Percentiles rank a stretch among this genome's conserved stretches.
Evolutionary conservation across 2,113 vertebrate genomes (phyloP).

Genomic region (Pao palembangensis): DNA sequence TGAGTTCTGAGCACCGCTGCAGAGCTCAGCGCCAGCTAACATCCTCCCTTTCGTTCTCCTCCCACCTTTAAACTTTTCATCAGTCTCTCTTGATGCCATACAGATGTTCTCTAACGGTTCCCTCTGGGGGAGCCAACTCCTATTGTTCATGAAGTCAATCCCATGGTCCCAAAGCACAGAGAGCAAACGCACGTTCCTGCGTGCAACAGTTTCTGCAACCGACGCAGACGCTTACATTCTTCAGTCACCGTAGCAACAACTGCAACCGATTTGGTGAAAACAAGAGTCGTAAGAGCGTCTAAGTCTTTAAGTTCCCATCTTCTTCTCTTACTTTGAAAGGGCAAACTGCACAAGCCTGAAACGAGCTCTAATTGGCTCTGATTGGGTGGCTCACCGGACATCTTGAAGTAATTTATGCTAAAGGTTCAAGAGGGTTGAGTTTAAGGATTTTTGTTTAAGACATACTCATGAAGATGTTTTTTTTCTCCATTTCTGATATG

Average conservation of each 20-base stretch:
- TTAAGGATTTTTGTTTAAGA: background rate
- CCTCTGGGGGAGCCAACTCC: constrained; percentile 54
- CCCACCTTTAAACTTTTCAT: constrained; percentile 39
- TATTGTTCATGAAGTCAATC: constrained; percentile 64
- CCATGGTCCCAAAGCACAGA: constrained; percentile 32
- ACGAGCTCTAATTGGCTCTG: constrained; percentile 54
- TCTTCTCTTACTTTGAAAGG: constrained; percentile 26
- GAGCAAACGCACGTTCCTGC: constrained; percentile 5
- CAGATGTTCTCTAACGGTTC: constrained; percentile 68
- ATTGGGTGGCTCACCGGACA: constrained; percentile 56
- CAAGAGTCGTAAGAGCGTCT: constrained; percentile 1
- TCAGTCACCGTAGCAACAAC: background rate
- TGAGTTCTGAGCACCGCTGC: constrained; percentile 28
- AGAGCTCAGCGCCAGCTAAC: constrained; percentile 3
- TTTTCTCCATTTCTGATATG: too few species aligned
- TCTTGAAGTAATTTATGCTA: constrained; percentile 68
- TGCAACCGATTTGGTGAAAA: constrained; percentile 2
- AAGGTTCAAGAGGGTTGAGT: constrained; percentile 43
- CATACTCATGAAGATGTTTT: too few species aligned
- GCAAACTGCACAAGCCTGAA: constrained; percentile 39
- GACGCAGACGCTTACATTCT: constrained; percentile 3
- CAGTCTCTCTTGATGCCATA: constrained; percentile 44
- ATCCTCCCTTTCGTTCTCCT: constrained; percentile 26
- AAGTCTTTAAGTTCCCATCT: constrained; percentile 10
- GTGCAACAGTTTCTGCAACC: constrained; percentile 4